Conservation (phyloP, 30 jellyfish, hydroid and myxozoan genomes). For the Turritopsis dohrnii region DNA sequence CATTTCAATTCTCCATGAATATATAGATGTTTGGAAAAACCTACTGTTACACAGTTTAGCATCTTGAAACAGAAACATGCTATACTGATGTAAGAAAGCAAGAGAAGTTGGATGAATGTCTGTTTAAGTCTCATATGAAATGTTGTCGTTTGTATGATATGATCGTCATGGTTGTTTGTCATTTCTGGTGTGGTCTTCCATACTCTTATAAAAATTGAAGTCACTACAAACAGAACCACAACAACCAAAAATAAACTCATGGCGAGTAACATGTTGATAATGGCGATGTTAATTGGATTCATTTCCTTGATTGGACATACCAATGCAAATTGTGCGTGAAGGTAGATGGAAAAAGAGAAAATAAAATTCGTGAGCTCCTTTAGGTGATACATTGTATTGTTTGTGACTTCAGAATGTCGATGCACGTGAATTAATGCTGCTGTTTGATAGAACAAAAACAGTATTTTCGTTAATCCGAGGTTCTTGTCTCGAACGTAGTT, state of each 20-base stretch:
- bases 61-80: background rate
- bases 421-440: slow-evolving; percentile 6
- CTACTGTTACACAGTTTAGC: background rate
- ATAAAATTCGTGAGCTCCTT: background rate
- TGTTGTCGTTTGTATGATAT: background rate
- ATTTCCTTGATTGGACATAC: background rate
- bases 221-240: background rate
- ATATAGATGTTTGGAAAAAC: background rate
- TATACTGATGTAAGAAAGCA: background rate
- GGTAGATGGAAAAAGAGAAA: background rate
- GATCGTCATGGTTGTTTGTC: background rate
- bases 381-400: background rate
- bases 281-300: background rate
- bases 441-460: slow-evolving; percentile 8
- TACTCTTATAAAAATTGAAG: background rate
- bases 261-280: background rate
- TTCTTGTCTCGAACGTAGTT: background rate
- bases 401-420: background rate
- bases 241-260: background rate
- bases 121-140: background rate
- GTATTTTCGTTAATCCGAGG: background rate
- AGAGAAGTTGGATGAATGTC: background rate
- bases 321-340: background rate
- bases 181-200: background rate
- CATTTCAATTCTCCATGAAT: background rate